These are phyloP conservation scores for Eupithecia pulchellata DNA, from an alignment of 2,888 invertebrate genomes.

Conservation along the genomic window DNA sequence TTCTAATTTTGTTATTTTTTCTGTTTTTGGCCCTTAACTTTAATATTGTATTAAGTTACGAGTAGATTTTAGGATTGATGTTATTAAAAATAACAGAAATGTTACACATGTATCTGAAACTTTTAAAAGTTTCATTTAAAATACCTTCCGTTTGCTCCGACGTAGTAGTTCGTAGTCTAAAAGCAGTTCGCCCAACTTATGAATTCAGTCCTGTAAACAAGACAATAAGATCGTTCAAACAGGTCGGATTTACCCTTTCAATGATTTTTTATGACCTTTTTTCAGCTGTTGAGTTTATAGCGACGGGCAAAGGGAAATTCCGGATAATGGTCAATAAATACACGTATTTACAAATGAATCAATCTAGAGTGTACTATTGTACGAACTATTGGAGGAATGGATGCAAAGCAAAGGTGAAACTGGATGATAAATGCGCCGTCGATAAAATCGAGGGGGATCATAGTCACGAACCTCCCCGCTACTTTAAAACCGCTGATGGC, in stretches of 20 bases:
- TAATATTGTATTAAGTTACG: no score
- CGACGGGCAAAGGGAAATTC: slow-evolving; percentile 29
- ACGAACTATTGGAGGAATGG: slow-evolving; percentile 38
- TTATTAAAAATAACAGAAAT: background rate
- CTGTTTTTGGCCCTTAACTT: no score
- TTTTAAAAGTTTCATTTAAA: no score
- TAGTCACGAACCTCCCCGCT: slow-evolving; percentile 53
- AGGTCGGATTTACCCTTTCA: no score
- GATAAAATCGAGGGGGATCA: slow-evolving; percentile 37
- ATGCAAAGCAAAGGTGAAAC: slow-evolving; percentile 42
- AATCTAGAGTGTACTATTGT: slow-evolving; percentile 46
- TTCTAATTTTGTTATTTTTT: no score
- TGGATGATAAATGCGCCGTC: slow-evolving; percentile 29
- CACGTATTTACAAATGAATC: slow-evolving; percentile 49
- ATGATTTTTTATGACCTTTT: no score
- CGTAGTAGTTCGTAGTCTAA: no score
- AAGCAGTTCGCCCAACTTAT: no score
- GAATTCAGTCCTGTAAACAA: no score
- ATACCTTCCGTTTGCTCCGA: no score
- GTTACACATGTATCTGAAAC: no score
- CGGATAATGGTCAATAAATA: slow-evolving; percentile 49
- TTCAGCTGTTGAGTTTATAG: slow-evolving; percentile 33
- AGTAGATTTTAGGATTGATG: background rate
- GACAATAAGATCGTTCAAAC: no score
- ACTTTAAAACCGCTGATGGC: slow-evolving; percentile 47